A percentile compares a stretch with the other conserved stretches of the same genome.
These are phyloP conservation scores for Tenthredo livida DNA, from an alignment of 2,888 invertebrate genomes.

Conservation along the genomic window DNA sequence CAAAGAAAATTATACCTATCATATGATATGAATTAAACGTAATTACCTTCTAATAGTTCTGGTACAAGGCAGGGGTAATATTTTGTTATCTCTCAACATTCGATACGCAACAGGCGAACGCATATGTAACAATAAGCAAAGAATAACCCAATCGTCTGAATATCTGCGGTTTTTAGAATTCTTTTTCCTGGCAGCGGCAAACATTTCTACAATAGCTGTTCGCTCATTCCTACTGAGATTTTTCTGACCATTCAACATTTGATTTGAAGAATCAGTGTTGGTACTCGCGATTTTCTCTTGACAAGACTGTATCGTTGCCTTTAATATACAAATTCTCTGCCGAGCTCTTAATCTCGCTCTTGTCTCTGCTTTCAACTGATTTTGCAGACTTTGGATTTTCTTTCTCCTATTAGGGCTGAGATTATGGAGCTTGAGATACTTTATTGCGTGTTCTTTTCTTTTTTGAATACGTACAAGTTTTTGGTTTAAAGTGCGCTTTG, in stretches of 20 bases:
- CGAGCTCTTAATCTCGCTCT: conserved; percentile 9
- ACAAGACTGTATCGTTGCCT: not conserved
- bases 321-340: conserved; percentile 2
- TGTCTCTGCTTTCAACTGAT: conserved; percentile 12
- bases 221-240: conserved; percentile 9
- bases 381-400: not conserved
- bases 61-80: conserved; percentile 12
- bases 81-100: conserved; percentile 1
- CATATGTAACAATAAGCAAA: not conserved
- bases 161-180: not conserved
- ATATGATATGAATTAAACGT: not conserved
- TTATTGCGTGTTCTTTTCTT: not conserved
- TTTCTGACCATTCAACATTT: not conserved
- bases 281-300: not conserved
- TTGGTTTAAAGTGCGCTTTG: not conserved
- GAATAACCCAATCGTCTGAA: conserved; percentile 9
- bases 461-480: conserved; percentile 9
- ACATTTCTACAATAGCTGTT: conserved; percentile 9
- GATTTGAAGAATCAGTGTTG: conserved; percentile 5
- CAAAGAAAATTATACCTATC: not conserved
- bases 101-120: conserved; percentile 12
- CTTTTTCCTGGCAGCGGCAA: not conserved
- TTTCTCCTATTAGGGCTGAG: conserved; percentile 5
- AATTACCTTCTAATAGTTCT: conserved; percentile 5
- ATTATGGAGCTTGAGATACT: conserved; percentile 8